Base-by-base conservation (phyloP, 2,797 vertebrate genomes). In the Loriculus beryllinus region DNA sequence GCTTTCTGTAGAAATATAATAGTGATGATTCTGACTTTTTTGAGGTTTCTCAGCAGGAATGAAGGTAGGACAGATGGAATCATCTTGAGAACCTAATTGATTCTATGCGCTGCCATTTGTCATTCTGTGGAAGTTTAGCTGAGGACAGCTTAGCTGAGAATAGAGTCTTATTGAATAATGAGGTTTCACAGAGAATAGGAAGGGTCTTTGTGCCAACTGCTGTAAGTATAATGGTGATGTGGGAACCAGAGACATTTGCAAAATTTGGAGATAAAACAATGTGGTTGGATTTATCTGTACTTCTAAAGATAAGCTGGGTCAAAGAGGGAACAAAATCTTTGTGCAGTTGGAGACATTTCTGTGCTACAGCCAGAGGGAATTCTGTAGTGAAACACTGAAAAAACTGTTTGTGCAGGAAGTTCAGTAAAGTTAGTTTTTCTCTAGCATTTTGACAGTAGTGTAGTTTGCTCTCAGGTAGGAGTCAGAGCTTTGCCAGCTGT, bases 251-350 rank as follows among this genome's bases (percentile, higher is more conserved):
- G 71, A 49, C 79, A 33, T n/a, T 82, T 87, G 52, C 47, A 92
- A 68, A 92, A 86, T 82, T 72, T 93, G 90, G 56, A 87, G 75
- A 49, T 63, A 90, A 5, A 68, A 22, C 39, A 35, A 70, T 68
- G 23, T 54, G 3, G n/a, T 22, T 90, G 39, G n/a, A 80, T 85
- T 93, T 92, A 90, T 86, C 71, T 84, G 1, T 64, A 26, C 9
- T 77, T 91, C 39, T 71, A 62, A 75, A 95, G 93, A 81, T 95
- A 82, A 80, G 57, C 28, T 87, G 28, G 3, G 64, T 91, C 45
- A 82, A 82, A 87, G 47, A 83, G 63, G 47, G 84, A 92, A 6
- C 21, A 78, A 80, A 35, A 39, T 68, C 49, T 59, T 70, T 8
- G 2, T 72, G 64, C 65, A 85, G 52, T 7, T 82, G 39, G 25